Evolutionary conservation across 2,797 vertebrate genomes (phyloP).

Genomic region (Coregonus sp.): DNA sequence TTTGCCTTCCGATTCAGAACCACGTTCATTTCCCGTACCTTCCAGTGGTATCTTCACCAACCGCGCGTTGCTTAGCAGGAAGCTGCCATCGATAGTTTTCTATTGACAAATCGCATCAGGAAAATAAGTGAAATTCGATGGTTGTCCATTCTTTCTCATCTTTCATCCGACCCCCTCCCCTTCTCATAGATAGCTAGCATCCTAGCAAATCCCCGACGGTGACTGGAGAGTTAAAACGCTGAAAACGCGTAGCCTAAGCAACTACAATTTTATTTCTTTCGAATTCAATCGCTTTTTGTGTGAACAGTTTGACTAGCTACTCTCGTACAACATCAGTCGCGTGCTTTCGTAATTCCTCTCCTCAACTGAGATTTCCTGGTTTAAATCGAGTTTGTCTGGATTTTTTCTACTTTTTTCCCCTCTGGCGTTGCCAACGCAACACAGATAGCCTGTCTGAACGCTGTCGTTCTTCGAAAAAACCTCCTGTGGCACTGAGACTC

Average conservation of each 20-base stretch:
- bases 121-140: slow-evolving; percentile 37
- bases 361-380: not conserved
- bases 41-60: not conserved
- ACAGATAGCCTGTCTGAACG: not conserved
- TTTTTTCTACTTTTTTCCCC: not conserved
- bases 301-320: slow-evolving; percentile 63
- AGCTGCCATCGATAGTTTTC: slow-evolving; percentile 35
- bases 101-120: slow-evolving; percentile 38
- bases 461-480: slow-evolving; percentile 7
- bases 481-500: slow-evolving; percentile 13
- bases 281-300: slow-evolving; percentile 60
- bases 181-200: slow-evolving; percentile 22
- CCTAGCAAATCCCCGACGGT: slow-evolving; percentile 50
- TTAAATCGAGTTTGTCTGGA: not conserved
- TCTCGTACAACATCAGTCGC: slow-evolving; percentile 10
- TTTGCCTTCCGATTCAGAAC: slow-evolving; percentile 60
- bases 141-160: slow-evolving; percentile 20
- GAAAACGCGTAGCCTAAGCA: slow-evolving; percentile 77
- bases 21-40: slow-evolving; percentile 62
- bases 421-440: slow-evolving; percentile 22
- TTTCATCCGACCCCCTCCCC: slow-evolving; percentile 33
- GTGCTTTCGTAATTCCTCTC: not conserved
- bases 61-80: slow-evolving; percentile 11
- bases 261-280: slow-evolving; percentile 67
- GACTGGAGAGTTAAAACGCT: slow-evolving; percentile 71